A percentile compares a stretch with the other conserved stretches of the same genome.
These are phyloP conservation scores for Orchesella flavescens DNA, from an alignment of 2,888 invertebrate genomes.

Conservation along the genomic window DNA sequence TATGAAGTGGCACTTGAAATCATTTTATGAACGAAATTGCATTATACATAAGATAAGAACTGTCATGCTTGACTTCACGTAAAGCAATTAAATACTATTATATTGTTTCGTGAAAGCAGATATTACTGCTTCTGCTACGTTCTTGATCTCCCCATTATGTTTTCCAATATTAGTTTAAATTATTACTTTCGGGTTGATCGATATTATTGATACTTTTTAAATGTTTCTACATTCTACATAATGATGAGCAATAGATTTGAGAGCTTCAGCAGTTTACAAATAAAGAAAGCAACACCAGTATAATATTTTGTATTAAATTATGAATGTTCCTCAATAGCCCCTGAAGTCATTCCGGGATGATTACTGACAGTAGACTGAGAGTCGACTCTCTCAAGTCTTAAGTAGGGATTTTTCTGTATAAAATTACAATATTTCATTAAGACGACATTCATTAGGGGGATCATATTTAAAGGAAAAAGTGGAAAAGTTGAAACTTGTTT, in stretches of 20 bases:
- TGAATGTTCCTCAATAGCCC: background rate
- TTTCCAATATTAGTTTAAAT: conserved; percentile 15
- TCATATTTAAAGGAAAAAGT: conserved; percentile 37
- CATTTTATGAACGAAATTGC: no score
- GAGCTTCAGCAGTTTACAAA: no score
- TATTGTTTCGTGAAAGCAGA: no score
- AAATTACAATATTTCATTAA: conserved; percentile 57
- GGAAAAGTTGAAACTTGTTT: conserved; percentile 50
- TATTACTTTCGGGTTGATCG: conserved; percentile 9
- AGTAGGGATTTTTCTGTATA: conserved; percentile 32
- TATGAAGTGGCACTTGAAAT: no score
- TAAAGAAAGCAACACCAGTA: no score
- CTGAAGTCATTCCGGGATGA: background rate
- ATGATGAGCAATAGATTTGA: background rate
- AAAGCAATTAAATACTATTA: no score
- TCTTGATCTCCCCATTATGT: background rate
- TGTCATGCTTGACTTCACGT: no score
- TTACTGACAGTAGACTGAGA: no score
- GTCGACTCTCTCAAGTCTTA: no score
- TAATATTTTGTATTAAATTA: background rate
- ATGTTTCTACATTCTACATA: no score
- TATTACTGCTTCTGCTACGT: no score
- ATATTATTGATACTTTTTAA: background rate
- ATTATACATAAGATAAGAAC: no score
- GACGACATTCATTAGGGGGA: conserved; percentile 39